Evolutionary conservation across 2,113 vertebrate species (phyloP).

Genomic region (Murina feae): DNA sequence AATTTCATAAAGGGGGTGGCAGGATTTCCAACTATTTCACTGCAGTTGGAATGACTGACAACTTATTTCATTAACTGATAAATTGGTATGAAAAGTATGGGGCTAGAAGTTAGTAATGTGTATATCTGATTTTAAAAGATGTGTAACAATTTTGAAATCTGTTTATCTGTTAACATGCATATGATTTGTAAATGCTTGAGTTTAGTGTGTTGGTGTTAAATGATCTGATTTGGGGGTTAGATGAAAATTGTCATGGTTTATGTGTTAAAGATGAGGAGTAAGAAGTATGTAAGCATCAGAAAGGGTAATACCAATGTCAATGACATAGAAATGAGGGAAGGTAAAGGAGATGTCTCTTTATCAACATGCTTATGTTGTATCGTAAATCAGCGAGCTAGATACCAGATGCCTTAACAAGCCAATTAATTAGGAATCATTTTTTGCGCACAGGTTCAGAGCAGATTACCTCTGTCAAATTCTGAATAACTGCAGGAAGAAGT

Average conservation of each 20-base stretch:
- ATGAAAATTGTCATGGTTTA: background rate
- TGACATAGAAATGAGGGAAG: background rate
- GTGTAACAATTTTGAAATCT: background rate
- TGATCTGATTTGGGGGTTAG: background rate
- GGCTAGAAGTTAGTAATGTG: background rate
- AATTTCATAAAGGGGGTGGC: background rate
- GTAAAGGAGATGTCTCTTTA: background rate
- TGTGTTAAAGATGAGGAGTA: background rate
- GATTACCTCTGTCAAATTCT: no score
- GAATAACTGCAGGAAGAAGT: no score
- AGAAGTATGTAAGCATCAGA: background rate
- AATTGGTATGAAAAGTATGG: background rate
- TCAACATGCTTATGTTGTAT: background rate
- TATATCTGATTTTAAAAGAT: background rate
- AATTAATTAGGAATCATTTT: no score
- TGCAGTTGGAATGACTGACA: background rate
- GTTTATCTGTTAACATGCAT: background rate
- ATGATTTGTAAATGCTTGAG: background rate
- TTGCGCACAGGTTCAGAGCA: no score
- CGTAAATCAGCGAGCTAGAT: no score
- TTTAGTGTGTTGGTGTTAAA: background rate
- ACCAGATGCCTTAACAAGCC: no score
- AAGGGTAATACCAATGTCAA: background rate
- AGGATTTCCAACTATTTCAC: background rate
- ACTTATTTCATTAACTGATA: background rate